A percentile compares a stretch with the other conserved stretches of the same genome.
These are phyloP conservation scores for Crenichthys baileyi DNA, from an alignment of 2,797 vertebrate genomes.

Conservation along the genomic window DNA sequence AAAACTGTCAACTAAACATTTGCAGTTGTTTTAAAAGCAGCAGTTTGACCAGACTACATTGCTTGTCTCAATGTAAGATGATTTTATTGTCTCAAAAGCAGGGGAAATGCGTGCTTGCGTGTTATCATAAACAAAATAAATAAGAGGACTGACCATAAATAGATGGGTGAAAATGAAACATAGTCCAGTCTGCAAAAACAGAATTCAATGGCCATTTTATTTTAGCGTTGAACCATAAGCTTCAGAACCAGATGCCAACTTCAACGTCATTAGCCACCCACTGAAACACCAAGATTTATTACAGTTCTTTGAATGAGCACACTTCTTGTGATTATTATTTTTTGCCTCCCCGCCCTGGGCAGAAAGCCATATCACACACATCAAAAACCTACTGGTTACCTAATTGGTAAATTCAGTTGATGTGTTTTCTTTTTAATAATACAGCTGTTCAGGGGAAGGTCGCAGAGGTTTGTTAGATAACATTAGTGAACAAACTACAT, in stretches of 20 bases:
- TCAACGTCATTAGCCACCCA: neutral
- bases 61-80: no score
- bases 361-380: neutral
- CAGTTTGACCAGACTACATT: no score
- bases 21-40: neutral
- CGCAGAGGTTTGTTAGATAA: neutral
- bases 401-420: neutral
- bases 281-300: neutral
- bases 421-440: neutral
- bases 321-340: neutral
- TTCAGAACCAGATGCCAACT: neutral
- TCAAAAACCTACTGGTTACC: neutral
- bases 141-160: no score
- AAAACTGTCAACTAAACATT: neutral
- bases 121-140: no score
- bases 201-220: no score
- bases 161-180: no score
- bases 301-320: neutral
- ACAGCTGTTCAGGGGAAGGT: neutral
- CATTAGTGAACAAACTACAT: neutral
- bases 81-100: no score
- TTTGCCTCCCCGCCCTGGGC: neutral
- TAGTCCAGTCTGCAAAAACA: no score
- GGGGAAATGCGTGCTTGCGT: no score
- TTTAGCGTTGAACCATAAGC: no score